Conservation (phyloP, 1,140 invertebrate genomes). For the Drosophila leontia region DNA sequence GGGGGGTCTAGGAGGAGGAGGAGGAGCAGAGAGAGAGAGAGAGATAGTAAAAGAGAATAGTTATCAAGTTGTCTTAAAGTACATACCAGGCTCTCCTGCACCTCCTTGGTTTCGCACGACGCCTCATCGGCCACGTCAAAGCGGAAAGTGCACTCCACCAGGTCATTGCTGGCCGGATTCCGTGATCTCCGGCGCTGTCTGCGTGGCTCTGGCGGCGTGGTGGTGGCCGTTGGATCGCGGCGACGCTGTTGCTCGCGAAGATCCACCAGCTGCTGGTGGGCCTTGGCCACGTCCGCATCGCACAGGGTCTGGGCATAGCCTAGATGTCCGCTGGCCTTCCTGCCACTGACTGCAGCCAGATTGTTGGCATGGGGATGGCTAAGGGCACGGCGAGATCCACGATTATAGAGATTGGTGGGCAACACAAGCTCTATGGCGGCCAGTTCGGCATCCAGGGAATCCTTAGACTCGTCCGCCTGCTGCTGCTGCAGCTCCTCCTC, state of each 20-base stretch:
- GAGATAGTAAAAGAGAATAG: too few relatives aligned
- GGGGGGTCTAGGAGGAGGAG: constrained; percentile 28
- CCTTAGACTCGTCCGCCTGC: constrained; percentile 1
- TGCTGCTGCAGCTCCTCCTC: neutral
- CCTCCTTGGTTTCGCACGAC: constrained; percentile 32
- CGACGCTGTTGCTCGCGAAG: constrained; percentile 39
- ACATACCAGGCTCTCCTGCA: constrained; percentile 26
- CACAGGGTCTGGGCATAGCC: constrained; percentile 5
- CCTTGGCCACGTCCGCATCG: constrained; percentile 43
- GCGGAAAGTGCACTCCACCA: constrained; percentile 9
- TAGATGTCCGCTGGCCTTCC: constrained; percentile 10
- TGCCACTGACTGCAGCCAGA: neutral
- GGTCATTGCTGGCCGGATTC: constrained; percentile 3
- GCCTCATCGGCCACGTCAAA: constrained; percentile 13
- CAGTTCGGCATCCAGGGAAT: neutral
- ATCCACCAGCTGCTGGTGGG: constrained; percentile 50
- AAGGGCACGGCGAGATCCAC: constrained; percentile 4
- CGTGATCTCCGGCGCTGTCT: constrained; percentile 27
- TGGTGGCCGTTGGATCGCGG: neutral
- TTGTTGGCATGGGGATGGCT: constrained; percentile 15
- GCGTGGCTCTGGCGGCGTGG: constrained; percentile 1
- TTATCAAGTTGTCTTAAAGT: too few relatives aligned
- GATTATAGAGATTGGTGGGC: neutral
- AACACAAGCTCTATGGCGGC: constrained; percentile 4
- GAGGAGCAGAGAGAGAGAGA: neutral